A percentile compares a stretch with the other conserved stretches of the same genome.
phyloP scores from a whole-genome alignment of 2,888 invertebrate genomes.

The Tipula lateralis region DNA sequence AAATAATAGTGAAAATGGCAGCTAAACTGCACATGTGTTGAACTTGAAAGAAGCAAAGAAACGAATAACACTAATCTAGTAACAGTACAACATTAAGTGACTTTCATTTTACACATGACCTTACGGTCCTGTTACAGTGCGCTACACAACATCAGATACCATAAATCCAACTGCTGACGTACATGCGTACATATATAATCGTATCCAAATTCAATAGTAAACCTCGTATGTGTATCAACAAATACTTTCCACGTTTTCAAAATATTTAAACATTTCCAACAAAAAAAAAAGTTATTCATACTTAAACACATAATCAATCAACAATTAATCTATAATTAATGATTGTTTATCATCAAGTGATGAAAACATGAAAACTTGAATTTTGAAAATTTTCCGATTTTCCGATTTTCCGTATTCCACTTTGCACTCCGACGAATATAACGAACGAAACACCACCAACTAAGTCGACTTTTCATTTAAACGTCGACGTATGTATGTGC shows the following conservation, averaged over 20 bases:
- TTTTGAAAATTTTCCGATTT: background rate
- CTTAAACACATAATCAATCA: background rate
- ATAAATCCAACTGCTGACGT: background rate
- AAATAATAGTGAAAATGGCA: too few species aligned
- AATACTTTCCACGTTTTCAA: background rate
- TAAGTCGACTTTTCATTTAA: background rate
- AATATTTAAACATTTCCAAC: background rate
- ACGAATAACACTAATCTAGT: too few species aligned
- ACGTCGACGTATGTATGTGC: background rate
- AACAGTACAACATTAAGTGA: too few species aligned
- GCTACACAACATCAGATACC: background rate
- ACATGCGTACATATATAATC: background rate
- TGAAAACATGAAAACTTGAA: background rate
- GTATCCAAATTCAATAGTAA: background rate
- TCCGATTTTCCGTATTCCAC: background rate
- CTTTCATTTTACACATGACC: too few species aligned
- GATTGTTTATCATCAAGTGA: slow-evolving; percentile 11
- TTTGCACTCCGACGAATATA: background rate
- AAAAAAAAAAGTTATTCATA: background rate
- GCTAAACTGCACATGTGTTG: too few species aligned
- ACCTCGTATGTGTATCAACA: background rate
- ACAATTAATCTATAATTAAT: slow-evolving; percentile 24
- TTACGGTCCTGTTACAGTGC: too few species aligned
- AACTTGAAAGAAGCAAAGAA: too few species aligned
- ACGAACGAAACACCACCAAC: background rate